Percentiles rank a stretch among this genome's conserved stretches.
phyloP scores from a whole-genome alignment of 1,140 invertebrate genomes.

The Micrasema minimum region DNA sequence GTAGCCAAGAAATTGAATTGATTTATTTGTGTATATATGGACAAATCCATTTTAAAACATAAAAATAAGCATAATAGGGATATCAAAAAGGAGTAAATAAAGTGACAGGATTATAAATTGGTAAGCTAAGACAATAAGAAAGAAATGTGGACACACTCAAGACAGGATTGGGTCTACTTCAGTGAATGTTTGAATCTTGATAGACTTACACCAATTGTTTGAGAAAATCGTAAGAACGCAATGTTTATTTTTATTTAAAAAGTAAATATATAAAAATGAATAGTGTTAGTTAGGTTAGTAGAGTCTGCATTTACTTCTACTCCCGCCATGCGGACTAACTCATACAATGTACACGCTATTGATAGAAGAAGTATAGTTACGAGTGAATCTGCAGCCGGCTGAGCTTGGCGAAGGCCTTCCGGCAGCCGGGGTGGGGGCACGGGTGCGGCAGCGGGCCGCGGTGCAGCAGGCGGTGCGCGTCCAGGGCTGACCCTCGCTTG shows the following conservation, averaged over 20 bases:
- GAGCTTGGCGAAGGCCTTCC: conserved; percentile 39
- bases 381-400: conserved; percentile 41
- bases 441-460: conserved; percentile 30
- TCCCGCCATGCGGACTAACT: neutral
- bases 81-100: neutral
- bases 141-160: too few species aligned
- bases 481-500: conserved; percentile 22
- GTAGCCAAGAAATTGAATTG: neutral
- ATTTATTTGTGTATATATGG: neutral
- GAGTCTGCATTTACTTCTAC: neutral
- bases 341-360: too few species aligned
- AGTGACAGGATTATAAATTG: too few species aligned
- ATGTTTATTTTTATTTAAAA: neutral
- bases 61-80: too few species aligned
- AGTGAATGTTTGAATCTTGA: too few species aligned
- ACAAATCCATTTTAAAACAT: too few species aligned
- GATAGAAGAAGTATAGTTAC: conserved; percentile 11
- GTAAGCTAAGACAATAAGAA: too few species aligned
- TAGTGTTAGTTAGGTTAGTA: neutral
- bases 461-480: conserved; percentile 31
- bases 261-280: neutral
- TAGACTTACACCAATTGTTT: too few species aligned
- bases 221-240: neutral
- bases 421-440: conserved; percentile 44
- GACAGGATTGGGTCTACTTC: too few species aligned